phyloP scores from a whole-genome alignment of 2,888 invertebrate genomes.

The Tinea pellionella region DNA sequence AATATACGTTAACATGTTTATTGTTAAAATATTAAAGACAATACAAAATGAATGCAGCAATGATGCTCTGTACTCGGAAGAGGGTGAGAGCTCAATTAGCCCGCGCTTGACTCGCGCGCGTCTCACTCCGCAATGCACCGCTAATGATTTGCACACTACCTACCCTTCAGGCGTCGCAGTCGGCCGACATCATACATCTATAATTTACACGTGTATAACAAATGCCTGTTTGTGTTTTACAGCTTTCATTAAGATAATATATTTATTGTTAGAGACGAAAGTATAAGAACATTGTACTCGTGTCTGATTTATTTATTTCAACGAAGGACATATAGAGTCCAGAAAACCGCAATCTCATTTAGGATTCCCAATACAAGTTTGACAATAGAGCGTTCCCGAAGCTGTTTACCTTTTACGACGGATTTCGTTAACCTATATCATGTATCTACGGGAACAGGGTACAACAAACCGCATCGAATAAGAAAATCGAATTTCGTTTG shows the following conservation, averaged over 20 bases:
- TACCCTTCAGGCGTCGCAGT: neutral
- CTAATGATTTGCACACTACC: conserved; percentile 31
- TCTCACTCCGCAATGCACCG: conserved; percentile 19
- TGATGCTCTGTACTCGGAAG: neutral
- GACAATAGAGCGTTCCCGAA: conserved; percentile 24
- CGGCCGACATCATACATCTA: neutral
- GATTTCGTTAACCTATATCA: conserved; percentile 12
- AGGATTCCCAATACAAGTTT: conserved; percentile 26
- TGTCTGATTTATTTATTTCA: conserved; percentile 9
- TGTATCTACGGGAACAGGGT: conserved; percentile 2
- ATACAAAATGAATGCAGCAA: neutral
- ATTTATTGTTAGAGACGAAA: neutral
- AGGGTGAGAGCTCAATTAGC: conserved; percentile 23
- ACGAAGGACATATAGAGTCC: neutral
- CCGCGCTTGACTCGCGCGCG: conserved; percentile 15
- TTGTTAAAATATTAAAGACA: conserved; percentile 2
- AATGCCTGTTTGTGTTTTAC: neutral
- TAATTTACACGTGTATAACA: neutral
- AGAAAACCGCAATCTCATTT: conserved; percentile 28
- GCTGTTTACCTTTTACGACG: conserved; percentile 24
- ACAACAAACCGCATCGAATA: conserved; percentile 4
- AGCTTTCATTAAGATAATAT: neutral
- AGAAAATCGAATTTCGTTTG: neutral
- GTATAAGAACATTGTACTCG: neutral
- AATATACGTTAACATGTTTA: neutral